Evolutionary conservation across 1,140 invertebrate species (phyloP).

Genomic region (Medauroidea extradentata): DNA sequence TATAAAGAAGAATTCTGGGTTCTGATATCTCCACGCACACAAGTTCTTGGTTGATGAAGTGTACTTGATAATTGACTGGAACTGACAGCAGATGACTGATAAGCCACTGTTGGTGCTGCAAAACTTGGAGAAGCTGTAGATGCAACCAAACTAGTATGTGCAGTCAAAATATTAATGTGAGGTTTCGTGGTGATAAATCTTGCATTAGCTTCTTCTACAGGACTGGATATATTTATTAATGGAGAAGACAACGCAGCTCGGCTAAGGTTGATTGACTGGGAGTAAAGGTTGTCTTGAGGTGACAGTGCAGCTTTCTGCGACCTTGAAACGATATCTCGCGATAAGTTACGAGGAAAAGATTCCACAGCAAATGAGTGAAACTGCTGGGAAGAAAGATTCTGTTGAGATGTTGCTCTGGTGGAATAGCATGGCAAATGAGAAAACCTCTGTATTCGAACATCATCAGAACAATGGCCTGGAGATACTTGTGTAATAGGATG

Average conservation of each 20-base stretch:
- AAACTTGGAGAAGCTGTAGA: conserved; percentile 48
- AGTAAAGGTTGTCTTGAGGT: too few relatives aligned
- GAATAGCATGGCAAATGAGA: background rate
- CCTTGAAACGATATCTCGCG: too few relatives aligned
- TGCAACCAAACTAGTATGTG: conserved; percentile 54
- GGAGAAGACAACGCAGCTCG: conserved; percentile 35
- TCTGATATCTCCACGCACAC: too few relatives aligned
- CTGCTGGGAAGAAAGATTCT: background rate
- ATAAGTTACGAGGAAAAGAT: too few relatives aligned
- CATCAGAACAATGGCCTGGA: too few relatives aligned
- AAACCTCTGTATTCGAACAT: too few relatives aligned
- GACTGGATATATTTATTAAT: background rate
- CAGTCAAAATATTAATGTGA: conserved; percentile 61
- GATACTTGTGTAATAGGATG: background rate
- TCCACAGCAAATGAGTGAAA: too few relatives aligned
- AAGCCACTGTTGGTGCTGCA: conserved; percentile 41
- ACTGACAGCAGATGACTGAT: conserved; percentile 7
- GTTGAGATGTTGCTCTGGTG: background rate
- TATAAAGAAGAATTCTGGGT: too few relatives aligned
- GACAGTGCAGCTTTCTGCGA: too few relatives aligned
- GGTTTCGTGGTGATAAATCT: conserved; percentile 62
- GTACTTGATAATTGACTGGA: background rate
- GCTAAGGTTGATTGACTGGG: too few relatives aligned
- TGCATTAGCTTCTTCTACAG: conserved; percentile 55
- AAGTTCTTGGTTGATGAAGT: too few relatives aligned